A percentile compares a stretch with the other conserved stretches of the same genome.
Conservation (phyloP, 2,113 vertebrate genomes). For the Meleagris gallopavo region DNA sequence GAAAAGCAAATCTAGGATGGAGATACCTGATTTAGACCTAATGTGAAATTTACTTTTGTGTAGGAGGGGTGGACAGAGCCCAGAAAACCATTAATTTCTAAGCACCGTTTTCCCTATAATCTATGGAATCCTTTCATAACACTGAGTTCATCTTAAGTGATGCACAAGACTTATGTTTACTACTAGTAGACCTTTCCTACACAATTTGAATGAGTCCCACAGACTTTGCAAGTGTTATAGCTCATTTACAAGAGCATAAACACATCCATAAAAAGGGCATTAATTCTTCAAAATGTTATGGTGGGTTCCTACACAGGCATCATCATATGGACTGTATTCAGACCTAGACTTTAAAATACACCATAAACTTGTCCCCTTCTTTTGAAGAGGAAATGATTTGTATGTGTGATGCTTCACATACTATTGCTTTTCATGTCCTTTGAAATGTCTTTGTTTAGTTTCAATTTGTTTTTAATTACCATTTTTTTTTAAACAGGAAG, state of each 20-base stretch:
- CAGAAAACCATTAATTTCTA: not conserved
- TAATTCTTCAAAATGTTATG: not conserved
- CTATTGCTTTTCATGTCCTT: conserved; percentile 7
- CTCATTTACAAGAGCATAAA: not conserved
- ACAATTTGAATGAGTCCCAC: not conserved
- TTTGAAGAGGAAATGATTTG: conserved; percentile 6
- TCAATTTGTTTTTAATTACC: conserved; percentile 4
- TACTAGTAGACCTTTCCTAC: not conserved
- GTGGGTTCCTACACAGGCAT: not conserved
- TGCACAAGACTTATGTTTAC: not conserved
- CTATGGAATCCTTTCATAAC: not conserved
- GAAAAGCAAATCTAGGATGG: not conserved
- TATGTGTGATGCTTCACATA: not conserved
- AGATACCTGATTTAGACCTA: not conserved
- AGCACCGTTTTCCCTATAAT: not conserved
- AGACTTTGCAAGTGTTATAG: not conserved
- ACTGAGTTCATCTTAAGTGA: not conserved
- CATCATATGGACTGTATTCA: not conserved
- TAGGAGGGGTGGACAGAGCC: not conserved
- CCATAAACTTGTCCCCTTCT: not conserved
- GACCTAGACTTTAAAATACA: not conserved
- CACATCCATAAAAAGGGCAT: not conserved
- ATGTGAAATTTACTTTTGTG: not conserved
- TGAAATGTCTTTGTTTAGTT: conserved; percentile 14
- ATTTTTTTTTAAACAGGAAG: conserved; percentile 37